These are phyloP conservation scores for Erythrocercus mccallii DNA, from an alignment of 2,113 vertebrate species.

Conservation along the genomic window DNA sequence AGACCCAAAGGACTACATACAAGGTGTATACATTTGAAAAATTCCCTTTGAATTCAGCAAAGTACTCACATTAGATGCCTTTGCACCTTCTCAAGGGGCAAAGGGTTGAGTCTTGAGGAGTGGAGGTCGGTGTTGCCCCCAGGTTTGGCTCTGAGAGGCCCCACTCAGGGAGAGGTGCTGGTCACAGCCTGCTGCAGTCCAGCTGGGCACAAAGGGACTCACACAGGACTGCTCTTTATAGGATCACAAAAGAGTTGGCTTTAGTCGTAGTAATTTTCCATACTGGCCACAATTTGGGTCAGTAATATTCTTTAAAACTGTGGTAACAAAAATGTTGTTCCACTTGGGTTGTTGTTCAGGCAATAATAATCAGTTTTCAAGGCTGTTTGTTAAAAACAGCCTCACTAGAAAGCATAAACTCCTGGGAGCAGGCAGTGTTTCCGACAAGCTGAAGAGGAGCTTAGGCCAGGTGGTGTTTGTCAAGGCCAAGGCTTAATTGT, in stretches of 20 bases:
- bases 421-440: not conserved
- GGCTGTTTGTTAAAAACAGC: not conserved
- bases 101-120: not conserved
- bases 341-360: not conserved
- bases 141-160: not conserved
- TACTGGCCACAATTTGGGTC: not conserved
- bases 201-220: not conserved
- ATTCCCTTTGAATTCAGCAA: not conserved
- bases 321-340: not conserved
- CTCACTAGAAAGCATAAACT: not conserved
- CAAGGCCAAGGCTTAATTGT: not conserved
- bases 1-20: not conserved
- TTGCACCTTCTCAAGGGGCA: not conserved
- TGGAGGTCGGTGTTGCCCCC: too few relatives aligned
- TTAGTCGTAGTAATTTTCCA: not conserved
- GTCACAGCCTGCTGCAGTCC: not conserved
- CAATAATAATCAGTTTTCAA: not conserved
- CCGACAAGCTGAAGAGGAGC: not conserved
- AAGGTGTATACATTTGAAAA: not conserved
- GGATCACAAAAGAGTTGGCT: not conserved
- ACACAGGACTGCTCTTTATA: not conserved
- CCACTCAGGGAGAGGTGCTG: not conserved
- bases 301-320: not conserved
- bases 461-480: not conserved
- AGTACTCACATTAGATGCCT: not conserved